Base-by-base conservation (phyloP, 2,888 invertebrate genomes). In the Acholoe squamosa region DNA sequence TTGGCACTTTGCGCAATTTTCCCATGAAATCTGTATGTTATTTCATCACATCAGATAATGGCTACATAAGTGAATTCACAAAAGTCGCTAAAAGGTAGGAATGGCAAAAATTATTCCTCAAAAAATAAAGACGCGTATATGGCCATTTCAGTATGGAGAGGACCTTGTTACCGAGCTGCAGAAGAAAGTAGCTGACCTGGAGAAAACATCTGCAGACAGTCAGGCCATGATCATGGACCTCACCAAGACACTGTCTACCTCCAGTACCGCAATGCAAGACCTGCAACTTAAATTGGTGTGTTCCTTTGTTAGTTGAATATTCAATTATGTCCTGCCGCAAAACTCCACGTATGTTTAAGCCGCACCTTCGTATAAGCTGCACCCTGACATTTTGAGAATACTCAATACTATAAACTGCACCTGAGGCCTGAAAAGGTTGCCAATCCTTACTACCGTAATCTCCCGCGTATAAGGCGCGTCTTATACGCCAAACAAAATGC, bases 141-240 rank as follows among this genome's bases (percentile, higher is more conserved):
- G n/a, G n/a, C n/a, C n/a, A n/a, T 61, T 61, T 19, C 19, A 61
- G 61, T 61, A 61, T 14, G 84, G 84, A 0, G 84, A 84, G 43
- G 84, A 84, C 0, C 1, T 84, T 1, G 84, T 84, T 0, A 25
- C 22, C 7, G 51, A 84, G 0, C 22, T 84, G 34, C 33, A 84
- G 28, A 84, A 28, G n/a, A 16, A 43, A 34, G 10, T 33, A 1
- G 1, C 34, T 33, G 34, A 5, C 5, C n/a, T 43, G 19, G 84
- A 84, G 25, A 31, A 43, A 25, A 84, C 34, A 5, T 84, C 51
- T 5, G n/a, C 0, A 10, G 84, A 84, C 25, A 43, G 84, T 43
- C 84, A 84, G 51, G 25, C n/a, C 5, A 7, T 84, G 0, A 3
- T 84, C 43, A 16, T 34, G 0, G 84, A 84, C 25, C 43, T 34